Conservation (phyloP, 53 echinoderm and acorn worm species). For the Patiria pectinifera region DNA sequence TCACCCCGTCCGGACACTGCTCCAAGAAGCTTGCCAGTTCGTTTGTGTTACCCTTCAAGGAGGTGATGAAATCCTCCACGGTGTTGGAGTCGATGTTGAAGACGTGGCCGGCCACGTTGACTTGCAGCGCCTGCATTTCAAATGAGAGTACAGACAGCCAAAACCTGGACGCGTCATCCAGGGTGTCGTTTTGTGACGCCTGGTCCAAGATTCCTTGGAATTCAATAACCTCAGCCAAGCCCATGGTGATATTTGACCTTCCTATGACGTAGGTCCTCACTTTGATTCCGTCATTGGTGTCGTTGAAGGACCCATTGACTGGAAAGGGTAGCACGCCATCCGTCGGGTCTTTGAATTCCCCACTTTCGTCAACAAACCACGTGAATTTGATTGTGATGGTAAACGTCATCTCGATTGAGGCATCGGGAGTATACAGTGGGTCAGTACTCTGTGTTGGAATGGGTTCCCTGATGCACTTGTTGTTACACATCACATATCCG, state of each 20-base stretch:
- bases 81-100: conserved; percentile 33
- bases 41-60: conserved; percentile 30
- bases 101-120: conserved; percentile 21
- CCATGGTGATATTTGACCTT: conserved; percentile 5
- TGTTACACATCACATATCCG: conserved; percentile 74
- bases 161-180: conserved; percentile 38
- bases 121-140: conserved; percentile 27
- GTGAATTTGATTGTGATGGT: conserved; percentile 35
- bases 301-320: conserved; percentile 19
- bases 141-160: conserved; percentile 45
- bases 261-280: background rate
- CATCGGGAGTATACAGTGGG: background rate
- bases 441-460: background rate
- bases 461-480: conserved; percentile 71
- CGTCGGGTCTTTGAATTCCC: background rate
- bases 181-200: background rate
- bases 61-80: conserved; percentile 47
- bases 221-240: conserved; percentile 32
- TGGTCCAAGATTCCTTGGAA: conserved; percentile 25
- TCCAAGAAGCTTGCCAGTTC: conserved; percentile 37
- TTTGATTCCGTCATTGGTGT: background rate
- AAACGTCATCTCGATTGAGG: conserved; percentile 7
- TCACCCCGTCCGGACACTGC: conserved; percentile 50
- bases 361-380: conserved; percentile 44
- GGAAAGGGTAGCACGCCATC: background rate